Base-by-base conservation (phyloP, 2,888 invertebrate genomes). In the Eremobia ochroleuca region DNA sequence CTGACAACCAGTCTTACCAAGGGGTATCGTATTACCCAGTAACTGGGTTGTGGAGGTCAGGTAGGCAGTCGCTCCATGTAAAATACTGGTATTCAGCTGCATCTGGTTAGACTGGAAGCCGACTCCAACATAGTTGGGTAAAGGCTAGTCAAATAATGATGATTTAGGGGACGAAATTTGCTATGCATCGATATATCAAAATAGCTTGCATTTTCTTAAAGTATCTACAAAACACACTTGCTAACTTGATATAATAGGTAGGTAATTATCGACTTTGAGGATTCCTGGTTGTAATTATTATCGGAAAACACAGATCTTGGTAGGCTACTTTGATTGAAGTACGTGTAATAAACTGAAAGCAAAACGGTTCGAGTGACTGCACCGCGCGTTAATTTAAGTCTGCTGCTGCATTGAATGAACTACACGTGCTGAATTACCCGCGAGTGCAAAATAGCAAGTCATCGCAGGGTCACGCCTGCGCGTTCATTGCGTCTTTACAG, bases 321-420 rank as follows among this genome's bases (percentile, higher is more conserved):
- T 55, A 61, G 74, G 31, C 28, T 49, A 34, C n/a, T 78, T 76
- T 76, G 76, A 76, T 58, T 82, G 31, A 76, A 49, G 62, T 62
- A 75, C 52, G 34, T 31, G n/a, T 40, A 81, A 82, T 77, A 37
- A 52, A 75, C 62, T 82, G 77, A 15, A 82, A 82, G 83, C 49
- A 6, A 73, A 75, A 34, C 82, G 9, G 21, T 40, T 65, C 40
- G 25, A 58, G 49, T 40, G 58, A 43, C 37, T 78, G 40, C 46
- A 43, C 28, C 37, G 25, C 52, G 37, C 43, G n/a, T 82, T 82
- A 49, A 76, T 75, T 82, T 55, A 64, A 82, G 31, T 49, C 77
- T 34, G 31, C 15, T 46, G 52, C 37, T n/a, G 64, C 46, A 76
- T n/a, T 55, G 46, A 75, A 76, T 76, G 64, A 64, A n/a, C n/a